phyloP scores from a whole-genome alignment of 2,888 invertebrate genomes.

The Silvanus unidentatus region DNA sequence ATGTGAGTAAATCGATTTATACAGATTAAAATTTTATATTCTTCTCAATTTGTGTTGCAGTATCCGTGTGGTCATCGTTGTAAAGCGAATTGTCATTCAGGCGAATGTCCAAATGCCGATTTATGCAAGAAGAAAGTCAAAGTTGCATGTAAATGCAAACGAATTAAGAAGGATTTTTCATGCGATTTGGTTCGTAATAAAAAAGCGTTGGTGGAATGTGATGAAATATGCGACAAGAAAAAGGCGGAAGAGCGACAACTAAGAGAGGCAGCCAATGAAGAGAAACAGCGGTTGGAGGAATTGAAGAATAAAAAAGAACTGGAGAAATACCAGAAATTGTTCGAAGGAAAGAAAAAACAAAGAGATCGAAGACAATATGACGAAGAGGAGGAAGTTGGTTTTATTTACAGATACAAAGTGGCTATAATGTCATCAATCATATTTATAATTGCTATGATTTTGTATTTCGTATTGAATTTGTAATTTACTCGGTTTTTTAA shows the following conservation, averaged over 20 bases:
- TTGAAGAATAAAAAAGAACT: constrained; percentile 65
- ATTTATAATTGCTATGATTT: background rate
- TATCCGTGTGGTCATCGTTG: constrained; percentile 83
- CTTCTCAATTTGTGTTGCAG: constrained; percentile 47
- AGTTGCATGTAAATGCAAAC: constrained; percentile 70
- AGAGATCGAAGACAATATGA: constrained; percentile 47
- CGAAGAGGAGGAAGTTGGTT: constrained; percentile 33
- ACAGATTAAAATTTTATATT: background rate
- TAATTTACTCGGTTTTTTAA: background rate
- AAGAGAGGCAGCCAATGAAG: constrained; percentile 52
- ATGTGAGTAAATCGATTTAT: constrained; percentile 51
- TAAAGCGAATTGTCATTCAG: constrained; percentile 65
- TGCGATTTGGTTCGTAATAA: constrained; percentile 57
- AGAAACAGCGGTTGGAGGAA: constrained; percentile 58
- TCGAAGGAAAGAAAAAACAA: constrained; percentile 59
- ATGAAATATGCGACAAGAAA: constrained; percentile 58
- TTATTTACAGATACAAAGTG: constrained; percentile 48
- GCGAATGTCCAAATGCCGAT: constrained; percentile 60
- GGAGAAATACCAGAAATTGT: constrained; percentile 71
- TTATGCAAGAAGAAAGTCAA: constrained; percentile 75
- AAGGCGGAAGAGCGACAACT: constrained; percentile 51
- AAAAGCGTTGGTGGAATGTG: constrained; percentile 53
- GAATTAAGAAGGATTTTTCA: constrained; percentile 65
- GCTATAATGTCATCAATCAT: constrained; percentile 21
- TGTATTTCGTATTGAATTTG: constrained; percentile 2